phyloP scores from a whole-genome alignment of 2,797 vertebrate species.

The Hypotaenidia philippensis region DNA sequence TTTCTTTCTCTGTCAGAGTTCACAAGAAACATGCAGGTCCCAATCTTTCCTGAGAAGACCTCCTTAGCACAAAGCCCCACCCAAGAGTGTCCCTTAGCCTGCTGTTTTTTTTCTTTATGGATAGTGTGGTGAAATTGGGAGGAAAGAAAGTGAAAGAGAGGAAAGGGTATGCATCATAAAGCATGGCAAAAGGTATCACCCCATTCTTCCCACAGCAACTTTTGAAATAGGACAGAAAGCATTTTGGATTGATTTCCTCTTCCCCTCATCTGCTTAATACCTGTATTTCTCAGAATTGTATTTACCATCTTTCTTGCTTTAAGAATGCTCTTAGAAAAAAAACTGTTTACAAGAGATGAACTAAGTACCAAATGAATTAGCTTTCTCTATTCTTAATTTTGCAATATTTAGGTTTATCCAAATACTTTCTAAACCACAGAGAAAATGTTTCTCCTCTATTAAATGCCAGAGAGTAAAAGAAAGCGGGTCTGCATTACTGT shows the following conservation, averaged over 20 bases:
- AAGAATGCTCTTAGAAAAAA: background rate
- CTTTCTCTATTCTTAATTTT: background rate
- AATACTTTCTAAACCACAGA: background rate
- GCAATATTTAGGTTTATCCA: background rate
- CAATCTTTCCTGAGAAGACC: too few species aligned
- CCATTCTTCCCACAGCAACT: background rate
- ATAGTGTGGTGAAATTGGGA: background rate
- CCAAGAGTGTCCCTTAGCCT: background rate
- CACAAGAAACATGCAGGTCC: background rate
- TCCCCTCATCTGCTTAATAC: background rate
- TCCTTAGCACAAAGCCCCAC: background rate
- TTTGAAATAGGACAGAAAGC: background rate
- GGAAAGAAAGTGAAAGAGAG: background rate
- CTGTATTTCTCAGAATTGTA: background rate
- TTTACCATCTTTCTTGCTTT: background rate
- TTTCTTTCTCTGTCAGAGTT: background rate
- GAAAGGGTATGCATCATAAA: background rate
- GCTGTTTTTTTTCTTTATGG: background rate
- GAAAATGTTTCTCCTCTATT: background rate
- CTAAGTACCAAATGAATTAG: background rate
- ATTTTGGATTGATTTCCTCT: background rate
- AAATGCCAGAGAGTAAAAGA: background rate
- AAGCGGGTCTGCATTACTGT: background rate
- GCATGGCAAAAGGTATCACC: background rate
- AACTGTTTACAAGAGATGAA: background rate